Conservation (phyloP, 2,888 invertebrate species). For the Platypus cylindrus region DNA sequence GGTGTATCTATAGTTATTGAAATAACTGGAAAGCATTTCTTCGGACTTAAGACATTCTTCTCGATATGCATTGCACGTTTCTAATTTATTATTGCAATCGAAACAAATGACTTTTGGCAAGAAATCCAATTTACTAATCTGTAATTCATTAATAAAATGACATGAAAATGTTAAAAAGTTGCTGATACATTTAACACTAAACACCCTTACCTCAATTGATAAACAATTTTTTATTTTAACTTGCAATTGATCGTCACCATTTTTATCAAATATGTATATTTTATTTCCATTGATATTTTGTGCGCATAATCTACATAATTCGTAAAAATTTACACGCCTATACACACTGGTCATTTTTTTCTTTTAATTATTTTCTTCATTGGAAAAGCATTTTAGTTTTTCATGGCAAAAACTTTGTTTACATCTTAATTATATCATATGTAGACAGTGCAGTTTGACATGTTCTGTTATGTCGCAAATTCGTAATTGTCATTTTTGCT, state of each 20-base stretch:
- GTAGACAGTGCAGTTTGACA: too few species aligned
- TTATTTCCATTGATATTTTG: conserved; percentile 52
- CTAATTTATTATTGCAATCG: conserved; percentile 48
- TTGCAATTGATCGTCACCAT: conserved; percentile 50
- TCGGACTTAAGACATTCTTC: conserved; percentile 53
- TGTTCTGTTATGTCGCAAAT: too few species aligned
- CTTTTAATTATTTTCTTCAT: too few species aligned
- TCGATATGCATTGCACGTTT: conserved; percentile 48
- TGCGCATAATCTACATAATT: conserved; percentile 56
- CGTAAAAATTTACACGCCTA: conserved; percentile 57
- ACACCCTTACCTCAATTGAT: conserved; percentile 42
- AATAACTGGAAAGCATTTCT: conserved; percentile 52
- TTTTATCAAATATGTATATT: conserved; percentile 53
- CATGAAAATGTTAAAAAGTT: background rate
- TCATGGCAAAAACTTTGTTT: too few species aligned
- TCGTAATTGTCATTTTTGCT: too few species aligned
- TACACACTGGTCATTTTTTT: conserved; percentile 57
- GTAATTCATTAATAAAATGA: too few species aligned
- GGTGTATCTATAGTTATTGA: conserved; percentile 45
- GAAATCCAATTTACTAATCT: conserved; percentile 56
- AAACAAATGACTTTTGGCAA: conserved; percentile 56
- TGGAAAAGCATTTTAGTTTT: too few species aligned
- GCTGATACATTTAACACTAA: conserved; percentile 3
- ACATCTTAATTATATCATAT: too few species aligned
- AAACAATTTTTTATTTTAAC: conserved; percentile 53